Conservation (phyloP, 1,140 invertebrate genomes). For the Leptinotarsa undecemlineata region DNA sequence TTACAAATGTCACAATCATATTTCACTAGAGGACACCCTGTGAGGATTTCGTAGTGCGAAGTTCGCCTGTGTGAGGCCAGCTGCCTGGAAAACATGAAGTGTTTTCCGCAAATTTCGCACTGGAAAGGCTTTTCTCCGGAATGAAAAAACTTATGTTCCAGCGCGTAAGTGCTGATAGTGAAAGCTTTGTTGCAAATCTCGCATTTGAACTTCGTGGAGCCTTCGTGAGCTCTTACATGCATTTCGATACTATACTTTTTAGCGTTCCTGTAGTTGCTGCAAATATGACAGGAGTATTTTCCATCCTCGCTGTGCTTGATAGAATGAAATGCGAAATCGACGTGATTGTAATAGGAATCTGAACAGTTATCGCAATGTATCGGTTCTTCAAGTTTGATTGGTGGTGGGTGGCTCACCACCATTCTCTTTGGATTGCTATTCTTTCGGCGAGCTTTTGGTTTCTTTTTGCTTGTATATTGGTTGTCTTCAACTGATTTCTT, state of each 20-base stretch:
- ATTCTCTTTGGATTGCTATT: conserved; percentile 18
- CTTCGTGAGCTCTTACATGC: conserved; percentile 53
- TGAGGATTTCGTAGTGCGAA: conserved; percentile 46
- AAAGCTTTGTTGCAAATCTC: conserved; percentile 60
- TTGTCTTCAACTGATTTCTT: conserved; percentile 22
- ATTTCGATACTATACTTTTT: conserved; percentile 55
- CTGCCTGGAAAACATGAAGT: conserved; percentile 52
- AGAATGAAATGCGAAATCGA: conserved; percentile 45
- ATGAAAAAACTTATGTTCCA: conserved; percentile 56
- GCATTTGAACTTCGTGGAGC: conserved; percentile 58
- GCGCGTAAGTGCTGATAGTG: conserved; percentile 56
- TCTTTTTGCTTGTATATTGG: conserved; percentile 18
- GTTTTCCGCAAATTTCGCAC: conserved; percentile 66
- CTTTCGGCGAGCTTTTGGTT: conserved; percentile 20
- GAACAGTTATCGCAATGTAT: conserved; percentile 48
- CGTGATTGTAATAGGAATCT: conserved; percentile 44
- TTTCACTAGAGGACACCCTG: conserved; percentile 30
- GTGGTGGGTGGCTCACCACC: conserved; percentile 56
- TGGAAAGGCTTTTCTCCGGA: conserved; percentile 64
- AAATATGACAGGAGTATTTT: conserved; percentile 53
- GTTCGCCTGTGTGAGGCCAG: conserved; percentile 49
- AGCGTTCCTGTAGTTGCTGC: conserved; percentile 53
- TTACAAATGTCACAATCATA: conserved; percentile 49
- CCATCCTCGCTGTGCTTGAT: conserved; percentile 50
- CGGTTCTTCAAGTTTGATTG: conserved; percentile 55